A percentile compares a stretch with the other conserved stretches of the same genome.
phyloP scores from a whole-genome alignment of 2,797 vertebrate genomes.

The Sebastiscus tertius region DNA sequence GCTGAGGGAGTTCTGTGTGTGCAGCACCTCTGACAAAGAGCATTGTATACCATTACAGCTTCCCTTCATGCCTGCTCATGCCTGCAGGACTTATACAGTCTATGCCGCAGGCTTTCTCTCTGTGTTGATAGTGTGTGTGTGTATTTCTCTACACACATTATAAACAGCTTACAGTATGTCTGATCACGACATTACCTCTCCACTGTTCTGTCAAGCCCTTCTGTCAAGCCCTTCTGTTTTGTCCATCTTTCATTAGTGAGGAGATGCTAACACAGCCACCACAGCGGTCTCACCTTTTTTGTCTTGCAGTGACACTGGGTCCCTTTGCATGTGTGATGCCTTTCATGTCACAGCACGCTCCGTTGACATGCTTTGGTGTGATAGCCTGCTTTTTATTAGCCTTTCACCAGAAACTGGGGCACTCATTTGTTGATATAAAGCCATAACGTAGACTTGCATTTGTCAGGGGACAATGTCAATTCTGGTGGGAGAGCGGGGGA shows the following conservation, averaged over 20 bases:
- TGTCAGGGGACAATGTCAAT: conserved; percentile 55
- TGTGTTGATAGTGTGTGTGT: conserved; percentile 3
- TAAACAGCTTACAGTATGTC: neutral
- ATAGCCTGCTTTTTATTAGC: conserved; percentile 30
- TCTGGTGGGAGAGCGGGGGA: conserved; percentile 41
- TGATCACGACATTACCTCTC: conserved; percentile 13
- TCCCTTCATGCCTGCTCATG: conserved; percentile 43
- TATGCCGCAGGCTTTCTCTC: conserved; percentile 38
- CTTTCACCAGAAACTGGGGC: conserved; percentile 47
- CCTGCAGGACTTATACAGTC: conserved; percentile 54
- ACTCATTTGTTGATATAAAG: conserved; percentile 58
- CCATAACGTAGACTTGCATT: conserved; percentile 49
- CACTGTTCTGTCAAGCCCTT: conserved; percentile 6
- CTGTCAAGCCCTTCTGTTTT: neutral
- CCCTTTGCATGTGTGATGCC: conserved; percentile 12
- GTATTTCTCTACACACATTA: conserved; percentile 16
- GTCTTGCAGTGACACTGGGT: neutral
- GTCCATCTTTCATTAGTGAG: conserved; percentile 23
- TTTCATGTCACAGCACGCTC: conserved; percentile 18
- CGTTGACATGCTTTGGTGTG: conserved; percentile 19
- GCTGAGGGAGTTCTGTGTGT: conserved; percentile 15
- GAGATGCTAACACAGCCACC: conserved; percentile 1
- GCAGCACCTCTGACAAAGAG: conserved; percentile 38
- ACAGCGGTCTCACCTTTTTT: neutral
- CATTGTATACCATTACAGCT: conserved; percentile 44